Percentiles rank a stretch among this genome's conserved stretches.
Evolutionary conservation across 2,113 vertebrate species (phyloP).

Genomic region (Calypte anna): DNA sequence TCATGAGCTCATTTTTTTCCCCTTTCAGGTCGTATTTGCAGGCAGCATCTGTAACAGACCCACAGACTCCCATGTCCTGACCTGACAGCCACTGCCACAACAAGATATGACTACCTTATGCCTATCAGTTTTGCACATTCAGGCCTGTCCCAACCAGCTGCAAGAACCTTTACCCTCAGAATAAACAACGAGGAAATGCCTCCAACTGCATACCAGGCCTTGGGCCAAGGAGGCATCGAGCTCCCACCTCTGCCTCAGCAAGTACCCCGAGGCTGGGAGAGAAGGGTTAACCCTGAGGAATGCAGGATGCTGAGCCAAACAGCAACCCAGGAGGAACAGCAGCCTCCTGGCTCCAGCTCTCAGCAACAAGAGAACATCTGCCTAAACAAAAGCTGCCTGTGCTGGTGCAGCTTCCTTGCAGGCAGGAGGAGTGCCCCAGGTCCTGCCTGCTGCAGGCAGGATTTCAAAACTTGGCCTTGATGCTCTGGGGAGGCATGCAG

Average conservation of each 20-base stretch:
- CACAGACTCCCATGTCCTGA: not conserved
- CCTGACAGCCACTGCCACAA: not conserved
- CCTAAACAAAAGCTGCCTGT: not conserved
- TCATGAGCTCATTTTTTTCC: not conserved
- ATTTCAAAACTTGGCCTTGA: not conserved
- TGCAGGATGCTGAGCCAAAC: not conserved
- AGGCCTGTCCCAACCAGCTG: not conserved
- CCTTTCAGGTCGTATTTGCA: not conserved
- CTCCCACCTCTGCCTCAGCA: not conserved
- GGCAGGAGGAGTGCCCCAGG: not conserved
- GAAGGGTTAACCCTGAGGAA: constrained; percentile 9
- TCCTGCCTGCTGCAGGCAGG: not conserved
- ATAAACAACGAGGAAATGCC: constrained; percentile 13
- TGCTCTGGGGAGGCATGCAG: not conserved
- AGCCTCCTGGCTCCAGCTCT: not conserved
- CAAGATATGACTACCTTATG: not conserved
- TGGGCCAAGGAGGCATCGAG: constrained; percentile 14
- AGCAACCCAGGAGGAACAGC: not conserved
- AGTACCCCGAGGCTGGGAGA: not conserved
- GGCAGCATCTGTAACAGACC: not conserved
- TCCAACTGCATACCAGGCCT: constrained; percentile 19
- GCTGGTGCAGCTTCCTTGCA: not conserved
- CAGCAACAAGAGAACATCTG: not conserved
- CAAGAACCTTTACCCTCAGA: constrained; percentile 9
- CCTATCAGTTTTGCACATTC: not conserved